phyloP scores from a whole-genome alignment of 2,888 invertebrate genomes.

The Netelia virgata region DNA sequence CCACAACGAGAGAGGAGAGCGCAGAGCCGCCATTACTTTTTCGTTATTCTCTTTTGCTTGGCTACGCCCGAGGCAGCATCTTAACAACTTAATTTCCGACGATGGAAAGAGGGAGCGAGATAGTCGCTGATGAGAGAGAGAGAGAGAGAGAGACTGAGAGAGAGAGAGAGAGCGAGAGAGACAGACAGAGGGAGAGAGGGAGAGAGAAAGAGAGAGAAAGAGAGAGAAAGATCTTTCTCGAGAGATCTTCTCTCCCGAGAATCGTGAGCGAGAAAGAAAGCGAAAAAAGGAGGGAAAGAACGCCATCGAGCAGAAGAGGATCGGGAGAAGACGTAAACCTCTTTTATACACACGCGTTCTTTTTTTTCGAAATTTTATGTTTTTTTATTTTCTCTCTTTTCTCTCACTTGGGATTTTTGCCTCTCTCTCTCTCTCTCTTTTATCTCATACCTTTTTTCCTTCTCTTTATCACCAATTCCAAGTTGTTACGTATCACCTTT shows the following conservation, averaged over 20 bases:
- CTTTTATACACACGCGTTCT: constrained; percentile 2
- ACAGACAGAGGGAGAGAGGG: constrained; percentile 24
- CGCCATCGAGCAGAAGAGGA: constrained; percentile 41
- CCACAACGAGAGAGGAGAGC: constrained; percentile 15
- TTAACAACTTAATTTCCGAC: constrained; percentile 81
- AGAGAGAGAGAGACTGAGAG: constrained; percentile 30
- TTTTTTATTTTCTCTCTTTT: constrained; percentile 35
- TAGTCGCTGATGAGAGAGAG: constrained; percentile 13
- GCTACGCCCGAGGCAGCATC: constrained; percentile 79
- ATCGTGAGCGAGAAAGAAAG: constrained; percentile 50
- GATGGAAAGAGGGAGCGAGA: constrained; percentile 73
- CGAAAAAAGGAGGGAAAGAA: constrained; percentile 28
- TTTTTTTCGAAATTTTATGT: constrained; percentile 28
- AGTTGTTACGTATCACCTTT: background rate
- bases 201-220: background rate
- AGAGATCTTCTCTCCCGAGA: constrained; percentile 28
- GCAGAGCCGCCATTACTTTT: constrained; percentile 73
- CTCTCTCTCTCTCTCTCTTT: constrained; percentile 44
- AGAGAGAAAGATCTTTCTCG: constrained; percentile 36
- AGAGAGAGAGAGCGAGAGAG: constrained; percentile 15
- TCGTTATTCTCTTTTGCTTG: constrained; percentile 71
- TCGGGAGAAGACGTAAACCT: constrained; percentile 45
- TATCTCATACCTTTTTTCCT: constrained; percentile 30
- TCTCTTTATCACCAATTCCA: constrained; percentile 18
- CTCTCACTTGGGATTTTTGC: constrained; percentile 42